Base-by-base conservation (phyloP, 1,140 invertebrate genomes). In the Ceratina japonica region DNA sequence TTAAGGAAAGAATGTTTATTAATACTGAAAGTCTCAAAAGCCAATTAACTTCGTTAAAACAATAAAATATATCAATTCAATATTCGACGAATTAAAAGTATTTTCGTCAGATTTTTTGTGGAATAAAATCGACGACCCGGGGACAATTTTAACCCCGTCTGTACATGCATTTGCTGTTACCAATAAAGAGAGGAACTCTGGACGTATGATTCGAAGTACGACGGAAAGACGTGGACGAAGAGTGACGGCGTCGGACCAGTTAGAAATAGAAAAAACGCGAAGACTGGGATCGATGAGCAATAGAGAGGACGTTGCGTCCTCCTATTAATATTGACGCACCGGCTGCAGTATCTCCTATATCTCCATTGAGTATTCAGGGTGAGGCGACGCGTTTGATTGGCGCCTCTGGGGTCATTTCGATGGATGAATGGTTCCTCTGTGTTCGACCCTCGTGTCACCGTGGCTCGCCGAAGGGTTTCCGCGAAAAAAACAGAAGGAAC, bases 341-440 rank as follows among this genome's bases (percentile, higher is more conserved):
- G 66, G 49, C 27, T 68, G 71, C 69, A 64, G 64, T 83, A 69
- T 80, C 56, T 80, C 37, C 75, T 86, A 80, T 87, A 84, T 81
- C 76, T 86, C 79, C 66, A 84, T 86, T 78, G 77, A 84, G 77
- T 86, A 87, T 87, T 87, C 87, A 80, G 80, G 64, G 52, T 77
- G 79, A 88, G 85, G 79, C 79, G 86, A 86, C 77, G 86, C 86
- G 83, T 83, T 87, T 85, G 87, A 88, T 87, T 87, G 86, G 83
- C 66, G 84, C 85, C 87, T 80, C 85, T 83, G 79, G 85, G 83
- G 77, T 88, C 86, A 86, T 87, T 88, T 80, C 74, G 83, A 85
- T 83, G 84, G 83, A 88, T 83, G 85, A 87, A 86, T 84, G 84
- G 77, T 85, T 84, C 58, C 72, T 86, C 65, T 86, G 79, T 83